Conservation (phyloP, 2,113 vertebrate species). For the Illadopsis cleaveri region DNA sequence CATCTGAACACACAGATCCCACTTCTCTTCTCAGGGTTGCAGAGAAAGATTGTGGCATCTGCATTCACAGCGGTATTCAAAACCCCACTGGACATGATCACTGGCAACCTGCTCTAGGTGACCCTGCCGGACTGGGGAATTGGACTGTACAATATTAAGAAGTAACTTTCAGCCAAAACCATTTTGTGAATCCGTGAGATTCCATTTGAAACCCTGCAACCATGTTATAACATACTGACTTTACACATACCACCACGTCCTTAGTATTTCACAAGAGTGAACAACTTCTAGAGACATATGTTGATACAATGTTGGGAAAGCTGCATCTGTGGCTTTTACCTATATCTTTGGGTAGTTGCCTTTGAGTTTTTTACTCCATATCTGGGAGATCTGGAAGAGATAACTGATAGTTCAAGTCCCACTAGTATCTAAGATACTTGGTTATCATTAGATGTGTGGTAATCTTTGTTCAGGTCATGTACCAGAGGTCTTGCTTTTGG, state of each 20-base stretch:
- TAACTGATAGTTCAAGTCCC: not conserved
- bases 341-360: not conserved
- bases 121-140: accelerated
- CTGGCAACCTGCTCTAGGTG: not conserved
- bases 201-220: not conserved
- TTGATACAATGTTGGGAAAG: not conserved
- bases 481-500: not conserved
- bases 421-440: not conserved
- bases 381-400: not conserved
- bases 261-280: not conserved
- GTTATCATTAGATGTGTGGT: not conserved
- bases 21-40: not conserved
- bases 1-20: not conserved
- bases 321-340: not conserved
- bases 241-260: accelerated
- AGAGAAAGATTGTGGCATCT: not conserved
- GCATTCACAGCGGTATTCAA: not conserved
- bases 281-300: not conserved
- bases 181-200: not conserved
- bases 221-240: not conserved
- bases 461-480: not conserved
- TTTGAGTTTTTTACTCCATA: not conserved
- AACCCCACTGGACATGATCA: not conserved
- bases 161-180: not conserved
- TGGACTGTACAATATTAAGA: accelerated